phyloP scores from a whole-genome alignment of 1,140 invertebrate genomes.

The Micrasema minimum region DNA sequence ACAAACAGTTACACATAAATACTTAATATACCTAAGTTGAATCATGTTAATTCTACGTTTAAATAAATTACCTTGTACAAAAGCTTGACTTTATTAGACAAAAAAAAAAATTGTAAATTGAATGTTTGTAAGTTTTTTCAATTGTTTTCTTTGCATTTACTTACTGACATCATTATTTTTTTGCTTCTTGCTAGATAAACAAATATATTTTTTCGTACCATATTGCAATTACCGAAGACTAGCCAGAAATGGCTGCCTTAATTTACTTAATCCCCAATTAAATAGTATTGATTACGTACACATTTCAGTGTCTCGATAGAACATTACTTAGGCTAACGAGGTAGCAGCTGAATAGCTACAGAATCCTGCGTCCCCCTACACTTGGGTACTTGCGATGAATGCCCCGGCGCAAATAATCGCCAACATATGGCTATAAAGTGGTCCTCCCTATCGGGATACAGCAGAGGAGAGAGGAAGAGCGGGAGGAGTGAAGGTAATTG shows the following conservation, averaged over 20 bases:
- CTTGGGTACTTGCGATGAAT: slow-evolving; percentile 14
- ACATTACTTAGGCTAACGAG: slow-evolving; percentile 33
- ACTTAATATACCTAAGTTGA: too few species aligned
- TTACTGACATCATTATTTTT: too few species aligned
- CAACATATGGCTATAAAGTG: slow-evolving; percentile 34
- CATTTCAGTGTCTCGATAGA: slow-evolving; percentile 11
- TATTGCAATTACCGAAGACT: background rate
- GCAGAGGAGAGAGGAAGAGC: slow-evolving; percentile 33
- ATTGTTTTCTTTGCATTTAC: too few species aligned
- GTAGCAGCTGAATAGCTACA: slow-evolving; percentile 34
- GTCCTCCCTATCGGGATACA: slow-evolving; percentile 1
- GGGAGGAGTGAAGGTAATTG: slow-evolving; percentile 48
- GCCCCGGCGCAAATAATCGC: slow-evolving; percentile 27
- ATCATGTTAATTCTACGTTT: too few species aligned
- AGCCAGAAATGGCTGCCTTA: background rate
- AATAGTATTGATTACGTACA: slow-evolving; percentile 23
- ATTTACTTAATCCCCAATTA: slow-evolving; percentile 19
- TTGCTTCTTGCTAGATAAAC: too few species aligned
- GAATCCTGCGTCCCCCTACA: slow-evolving; percentile 9
- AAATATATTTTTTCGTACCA: too few species aligned
- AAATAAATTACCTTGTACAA: too few species aligned
- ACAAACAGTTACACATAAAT: too few species aligned
- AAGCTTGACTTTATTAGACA: too few species aligned
- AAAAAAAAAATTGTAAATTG: too few species aligned
- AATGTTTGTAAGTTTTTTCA: too few species aligned